Percentiles rank a stretch among this genome's conserved stretches.
These are phyloP conservation scores for Lophius americanus DNA, from an alignment of 2,797 vertebrate genomes.

Conservation along the genomic window DNA sequence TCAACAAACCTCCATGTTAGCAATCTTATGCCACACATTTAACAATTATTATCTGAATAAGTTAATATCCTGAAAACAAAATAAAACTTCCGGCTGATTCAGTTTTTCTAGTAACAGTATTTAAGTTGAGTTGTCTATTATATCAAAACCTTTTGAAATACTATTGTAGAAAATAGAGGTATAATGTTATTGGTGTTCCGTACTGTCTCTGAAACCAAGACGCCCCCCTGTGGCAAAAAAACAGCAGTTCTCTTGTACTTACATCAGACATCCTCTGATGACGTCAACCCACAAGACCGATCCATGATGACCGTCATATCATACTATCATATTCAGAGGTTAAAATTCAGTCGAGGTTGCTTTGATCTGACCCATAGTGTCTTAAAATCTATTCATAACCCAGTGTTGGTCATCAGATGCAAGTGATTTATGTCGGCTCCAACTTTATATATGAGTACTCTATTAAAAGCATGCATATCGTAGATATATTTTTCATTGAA, in stretches of 20 bases:
- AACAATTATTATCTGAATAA: conserved; percentile 77
- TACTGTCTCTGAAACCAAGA: conserved; percentile 76
- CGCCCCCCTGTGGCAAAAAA: conserved; percentile 82
- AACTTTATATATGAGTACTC: conserved; percentile 74
- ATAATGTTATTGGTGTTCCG: conserved; percentile 81
- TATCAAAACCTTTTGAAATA: conserved; percentile 84
- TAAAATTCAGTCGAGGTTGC: conserved; percentile 33
- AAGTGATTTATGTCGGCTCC: conserved; percentile 32
- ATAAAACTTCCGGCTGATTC: conserved; percentile 71
- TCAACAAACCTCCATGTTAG: conserved; percentile 70
- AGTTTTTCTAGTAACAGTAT: conserved; percentile 74
- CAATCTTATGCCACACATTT: conserved; percentile 68
- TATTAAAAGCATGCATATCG: conserved; percentile 85
- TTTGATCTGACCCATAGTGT: conserved; percentile 42
- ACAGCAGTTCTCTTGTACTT: conserved; percentile 81
- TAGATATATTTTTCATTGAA: conserved; percentile 75
- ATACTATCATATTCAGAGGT: conserved; percentile 38
- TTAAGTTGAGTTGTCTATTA: conserved; percentile 76
- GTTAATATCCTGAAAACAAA: conserved; percentile 77
- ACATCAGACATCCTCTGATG: conserved; percentile 70
- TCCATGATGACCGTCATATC: conserved; percentile 46
- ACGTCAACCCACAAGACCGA: conserved; percentile 61
- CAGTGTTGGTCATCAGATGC: conserved; percentile 37
- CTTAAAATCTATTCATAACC: conserved; percentile 42
- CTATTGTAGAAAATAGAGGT: conserved; percentile 86